Evolutionary conservation across 2,888 invertebrate species (phyloP).

Genomic region (Pimpla rufipes): DNA sequence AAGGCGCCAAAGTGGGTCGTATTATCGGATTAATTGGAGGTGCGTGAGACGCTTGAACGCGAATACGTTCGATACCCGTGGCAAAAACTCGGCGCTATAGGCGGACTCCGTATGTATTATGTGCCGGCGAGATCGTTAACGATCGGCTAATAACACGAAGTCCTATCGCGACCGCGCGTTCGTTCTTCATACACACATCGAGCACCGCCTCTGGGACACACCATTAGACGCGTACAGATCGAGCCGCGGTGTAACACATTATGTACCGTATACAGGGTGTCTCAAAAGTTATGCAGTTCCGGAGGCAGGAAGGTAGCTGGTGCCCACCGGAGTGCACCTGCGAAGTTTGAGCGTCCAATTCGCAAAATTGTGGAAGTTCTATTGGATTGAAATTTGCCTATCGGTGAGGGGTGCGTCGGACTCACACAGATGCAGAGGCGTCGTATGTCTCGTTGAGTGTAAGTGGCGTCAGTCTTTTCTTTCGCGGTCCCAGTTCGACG

Average conservation of each 20-base stretch:
- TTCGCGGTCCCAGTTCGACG: too few relatives aligned
- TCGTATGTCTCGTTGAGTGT: too few relatives aligned
- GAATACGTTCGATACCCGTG: conserved; percentile 32
- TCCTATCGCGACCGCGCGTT: conserved; percentile 25
- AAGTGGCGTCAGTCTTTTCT: too few relatives aligned
- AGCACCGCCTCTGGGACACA: conserved; percentile 33
- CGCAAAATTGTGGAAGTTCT: too few relatives aligned
- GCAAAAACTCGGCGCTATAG: background rate
- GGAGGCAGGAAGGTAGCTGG: too few relatives aligned
- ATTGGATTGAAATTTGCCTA: too few relatives aligned
- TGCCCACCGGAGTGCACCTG: too few relatives aligned
- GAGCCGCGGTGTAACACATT: conserved; percentile 27
- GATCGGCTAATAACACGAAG: conserved; percentile 63
- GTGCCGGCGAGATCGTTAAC: conserved; percentile 54
- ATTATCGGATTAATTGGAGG: conserved; percentile 68
- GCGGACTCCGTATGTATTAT: background rate
- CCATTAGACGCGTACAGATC: conserved; percentile 46
- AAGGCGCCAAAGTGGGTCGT: conserved; percentile 60
- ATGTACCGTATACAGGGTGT: too few relatives aligned
- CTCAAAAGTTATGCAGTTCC: too few relatives aligned
- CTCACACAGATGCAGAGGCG: too few relatives aligned
- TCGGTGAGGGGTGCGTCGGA: too few relatives aligned
- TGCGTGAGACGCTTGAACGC: conserved; percentile 22
- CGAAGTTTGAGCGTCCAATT: too few relatives aligned
- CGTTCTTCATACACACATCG: conserved; percentile 30